phyloP scores from a whole-genome alignment of 2,113 vertebrate genomes.

The Narcine bancroftii region DNA sequence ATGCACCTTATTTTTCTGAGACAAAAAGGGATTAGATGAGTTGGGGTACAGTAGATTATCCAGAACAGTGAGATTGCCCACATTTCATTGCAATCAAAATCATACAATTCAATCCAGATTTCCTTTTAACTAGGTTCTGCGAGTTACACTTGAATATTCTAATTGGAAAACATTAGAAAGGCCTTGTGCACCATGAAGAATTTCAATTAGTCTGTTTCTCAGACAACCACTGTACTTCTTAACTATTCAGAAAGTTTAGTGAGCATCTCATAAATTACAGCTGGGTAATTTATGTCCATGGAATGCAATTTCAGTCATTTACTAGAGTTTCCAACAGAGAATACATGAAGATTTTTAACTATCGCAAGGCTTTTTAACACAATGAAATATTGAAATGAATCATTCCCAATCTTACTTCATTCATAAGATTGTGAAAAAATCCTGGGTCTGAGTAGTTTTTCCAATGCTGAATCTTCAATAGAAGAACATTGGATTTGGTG shows the following conservation, averaged over 20 bases:
- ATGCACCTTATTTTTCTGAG: background rate
- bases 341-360: background rate
- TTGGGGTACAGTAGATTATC: background rate
- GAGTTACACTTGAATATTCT: background rate
- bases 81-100: background rate
- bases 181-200: background rate
- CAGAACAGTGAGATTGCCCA: background rate
- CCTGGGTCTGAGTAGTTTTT: background rate
- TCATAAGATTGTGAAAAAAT: background rate
- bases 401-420: background rate
- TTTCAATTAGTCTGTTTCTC: slow-evolving; percentile 26
- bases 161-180: slow-evolving; percentile 9
- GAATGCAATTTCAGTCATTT: slow-evolving; percentile 15
- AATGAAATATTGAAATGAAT: background rate
- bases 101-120: background rate
- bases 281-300: background rate
- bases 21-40: background rate
- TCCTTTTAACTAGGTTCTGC: background rate
- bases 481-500: background rate
- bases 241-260: background rate
- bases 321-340: background rate
- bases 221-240: background rate
- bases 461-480: background rate
- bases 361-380: background rate
- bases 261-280: background rate